Conservation (phyloP, 1,140 invertebrate genomes). For the Drosophila micromelanica region DNA sequence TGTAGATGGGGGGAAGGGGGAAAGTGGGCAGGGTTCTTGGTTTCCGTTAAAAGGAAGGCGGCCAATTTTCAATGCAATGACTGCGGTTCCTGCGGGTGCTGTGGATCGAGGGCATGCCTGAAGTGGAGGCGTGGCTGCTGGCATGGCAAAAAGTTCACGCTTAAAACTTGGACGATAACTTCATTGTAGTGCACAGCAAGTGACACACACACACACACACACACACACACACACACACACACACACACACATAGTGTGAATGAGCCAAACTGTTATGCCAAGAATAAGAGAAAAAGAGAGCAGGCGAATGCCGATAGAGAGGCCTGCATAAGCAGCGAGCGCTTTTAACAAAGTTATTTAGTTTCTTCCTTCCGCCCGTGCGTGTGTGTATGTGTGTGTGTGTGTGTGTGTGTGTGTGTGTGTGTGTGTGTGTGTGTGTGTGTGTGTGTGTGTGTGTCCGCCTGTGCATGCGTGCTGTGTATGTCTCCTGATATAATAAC, state of each 20-base stretch:
- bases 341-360: conserved; percentile 80
- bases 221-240: conserved; percentile 13
- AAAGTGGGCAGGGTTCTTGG: not conserved
- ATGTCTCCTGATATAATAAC: conserved; percentile 67
- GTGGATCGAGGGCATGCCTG: not conserved
- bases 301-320: conserved; percentile 12
- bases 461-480: not conserved
- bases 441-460: conserved; percentile 18
- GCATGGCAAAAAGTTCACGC: conserved; percentile 72
- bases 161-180: conserved; percentile 80
- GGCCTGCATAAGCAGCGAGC: conserved; percentile 47
- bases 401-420: conserved; percentile 11
- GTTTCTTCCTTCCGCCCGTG: conserved; percentile 73
- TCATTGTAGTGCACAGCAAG: conserved; percentile 57
- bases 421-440: conserved; percentile 2
- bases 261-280: conserved; percentile 6
- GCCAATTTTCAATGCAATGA: conserved; percentile 64
- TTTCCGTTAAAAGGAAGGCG: conserved; percentile 44
- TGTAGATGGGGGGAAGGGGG: not conserved
- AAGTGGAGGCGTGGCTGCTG: conserved; percentile 39
- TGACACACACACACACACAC: conserved; percentile 33
- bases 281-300: not conserved
- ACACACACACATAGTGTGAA: not conserved
- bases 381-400: conserved; percentile 7
- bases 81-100: conserved; percentile 32